A percentile compares a stretch with the other conserved stretches of the same genome.
phyloP scores from a whole-genome alignment of 1,140 invertebrate genomes.

The Heliconius hermathena region DNA sequence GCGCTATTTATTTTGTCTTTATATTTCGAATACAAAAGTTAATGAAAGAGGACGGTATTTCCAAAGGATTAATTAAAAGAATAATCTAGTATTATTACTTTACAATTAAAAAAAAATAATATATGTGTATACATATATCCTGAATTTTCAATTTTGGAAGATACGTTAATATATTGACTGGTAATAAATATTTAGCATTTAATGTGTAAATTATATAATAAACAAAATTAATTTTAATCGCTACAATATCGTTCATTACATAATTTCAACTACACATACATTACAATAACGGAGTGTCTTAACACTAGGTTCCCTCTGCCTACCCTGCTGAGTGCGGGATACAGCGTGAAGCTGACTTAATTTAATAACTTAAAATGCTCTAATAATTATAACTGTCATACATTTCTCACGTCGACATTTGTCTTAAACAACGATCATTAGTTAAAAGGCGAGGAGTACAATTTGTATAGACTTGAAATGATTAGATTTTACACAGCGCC shows the following conservation, averaged over 20 bases:
- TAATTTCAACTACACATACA: too few relatives aligned
- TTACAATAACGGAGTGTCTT: neutral
- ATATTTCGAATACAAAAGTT: neutral
- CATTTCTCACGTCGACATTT: conserved; percentile 32
- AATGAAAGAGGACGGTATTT: neutral
- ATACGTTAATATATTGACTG: too few relatives aligned
- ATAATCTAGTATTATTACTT: neutral
- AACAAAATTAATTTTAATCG: too few relatives aligned
- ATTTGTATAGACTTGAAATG: conserved; percentile 42
- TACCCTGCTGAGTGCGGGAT: too few relatives aligned
- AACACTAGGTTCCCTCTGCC: too few relatives aligned
- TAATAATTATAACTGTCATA: conserved; percentile 21
- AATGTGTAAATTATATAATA: too few relatives aligned
- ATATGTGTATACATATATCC: neutral
- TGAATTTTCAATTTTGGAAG: neutral
- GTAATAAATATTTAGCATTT: too few relatives aligned
- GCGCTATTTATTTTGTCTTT: conserved; percentile 3
- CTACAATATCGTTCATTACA: neutral
- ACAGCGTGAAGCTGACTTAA: too few relatives aligned
- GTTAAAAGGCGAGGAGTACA: conserved; percentile 41
- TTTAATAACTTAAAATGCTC: neutral
- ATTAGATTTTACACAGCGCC: conserved; percentile 41
- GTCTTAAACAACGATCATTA: conserved; percentile 41
- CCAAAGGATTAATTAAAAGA: neutral
- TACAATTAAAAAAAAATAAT: neutral